A percentile compares a stretch with the other conserved stretches of the same genome.
These are phyloP conservation scores for Hymenochirus boettgeri DNA, from an alignment of 2,113 vertebrate species.

Conservation along the genomic window DNA sequence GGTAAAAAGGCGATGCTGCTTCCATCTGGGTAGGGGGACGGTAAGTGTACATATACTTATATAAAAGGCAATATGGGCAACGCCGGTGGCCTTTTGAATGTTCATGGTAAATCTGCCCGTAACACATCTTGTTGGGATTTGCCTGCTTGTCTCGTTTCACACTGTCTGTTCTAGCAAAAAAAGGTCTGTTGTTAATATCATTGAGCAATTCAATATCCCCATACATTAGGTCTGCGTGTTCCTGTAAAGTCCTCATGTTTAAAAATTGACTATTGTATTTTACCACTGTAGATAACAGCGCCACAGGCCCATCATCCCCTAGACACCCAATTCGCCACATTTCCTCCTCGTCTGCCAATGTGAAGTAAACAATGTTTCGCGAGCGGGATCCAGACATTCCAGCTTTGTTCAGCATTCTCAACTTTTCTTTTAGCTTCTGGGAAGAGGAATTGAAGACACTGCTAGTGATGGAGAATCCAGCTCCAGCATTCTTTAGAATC, in stretches of 20 bases:
- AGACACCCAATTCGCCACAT: constrained; percentile 50
- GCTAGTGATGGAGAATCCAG: constrained; percentile 54
- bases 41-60: constrained; percentile 49
- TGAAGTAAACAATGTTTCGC: constrained; percentile 49
- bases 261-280: constrained; percentile 60
- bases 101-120: constrained; percentile 45
- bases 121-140: constrained; percentile 11
- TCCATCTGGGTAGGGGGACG: constrained; percentile 42
- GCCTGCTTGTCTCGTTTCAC: constrained; percentile 52
- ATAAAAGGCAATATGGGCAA: constrained; percentile 49
- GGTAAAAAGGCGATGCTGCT: constrained; percentile 47
- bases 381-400: constrained; percentile 48
- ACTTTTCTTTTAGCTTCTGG: constrained; percentile 59
- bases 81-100: constrained; percentile 48
- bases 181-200: constrained; percentile 47
- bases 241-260: constrained; percentile 52
- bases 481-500: constrained; percentile 52
- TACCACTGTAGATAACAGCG: constrained; percentile 48
- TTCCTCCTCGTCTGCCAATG: constrained; percentile 52
- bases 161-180: constrained; percentile 52
- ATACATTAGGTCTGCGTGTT: constrained; percentile 46
- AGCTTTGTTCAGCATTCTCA: constrained; percentile 53
- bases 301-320: constrained; percentile 43
- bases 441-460: constrained; percentile 57
- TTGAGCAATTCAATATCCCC: constrained; percentile 52